A percentile compares a stretch with the other conserved stretches of the same genome.
Conservation (phyloP, 2,113 vertebrate genomes). For the Camelus bactrianus region DNA sequence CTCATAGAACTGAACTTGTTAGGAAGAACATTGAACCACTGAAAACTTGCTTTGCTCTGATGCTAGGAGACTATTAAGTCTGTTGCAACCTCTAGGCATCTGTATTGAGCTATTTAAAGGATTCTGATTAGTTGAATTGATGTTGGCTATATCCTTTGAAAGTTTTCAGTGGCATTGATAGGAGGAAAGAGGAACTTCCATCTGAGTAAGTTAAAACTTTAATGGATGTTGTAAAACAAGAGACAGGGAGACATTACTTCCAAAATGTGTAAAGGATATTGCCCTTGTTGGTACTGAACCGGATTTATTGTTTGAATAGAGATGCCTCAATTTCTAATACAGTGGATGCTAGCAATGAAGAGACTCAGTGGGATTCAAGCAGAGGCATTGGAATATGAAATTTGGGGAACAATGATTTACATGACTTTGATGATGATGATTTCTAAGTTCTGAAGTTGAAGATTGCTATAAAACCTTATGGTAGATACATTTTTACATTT, state of each 20-base stretch:
- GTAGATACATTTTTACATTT: background rate
- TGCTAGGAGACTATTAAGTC: background rate
- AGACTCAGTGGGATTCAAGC: background rate
- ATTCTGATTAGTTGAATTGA: background rate
- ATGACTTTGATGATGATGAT: conserved; percentile 5
- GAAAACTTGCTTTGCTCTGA: background rate
- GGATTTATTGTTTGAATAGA: conserved; percentile 13
- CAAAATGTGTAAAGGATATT: background rate
- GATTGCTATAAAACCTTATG: background rate
- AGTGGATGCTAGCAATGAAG: background rate
- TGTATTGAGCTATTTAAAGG: background rate
- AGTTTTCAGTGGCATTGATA: background rate
- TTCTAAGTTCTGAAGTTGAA: conserved; percentile 41
- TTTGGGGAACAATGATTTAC: background rate
- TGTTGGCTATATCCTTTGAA: background rate
- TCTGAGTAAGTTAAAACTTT: background rate
- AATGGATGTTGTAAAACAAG: conserved; percentile 2
- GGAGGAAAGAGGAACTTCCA: background rate
- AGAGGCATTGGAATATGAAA: background rate
- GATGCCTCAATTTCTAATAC: background rate
- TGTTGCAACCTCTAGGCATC: background rate
- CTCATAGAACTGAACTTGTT: background rate
- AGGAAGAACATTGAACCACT: background rate
- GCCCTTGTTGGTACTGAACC: background rate
- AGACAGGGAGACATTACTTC: background rate